phyloP scores from a whole-genome alignment of 1,140 invertebrate species.

The Drosophila chauvacae region DNA sequence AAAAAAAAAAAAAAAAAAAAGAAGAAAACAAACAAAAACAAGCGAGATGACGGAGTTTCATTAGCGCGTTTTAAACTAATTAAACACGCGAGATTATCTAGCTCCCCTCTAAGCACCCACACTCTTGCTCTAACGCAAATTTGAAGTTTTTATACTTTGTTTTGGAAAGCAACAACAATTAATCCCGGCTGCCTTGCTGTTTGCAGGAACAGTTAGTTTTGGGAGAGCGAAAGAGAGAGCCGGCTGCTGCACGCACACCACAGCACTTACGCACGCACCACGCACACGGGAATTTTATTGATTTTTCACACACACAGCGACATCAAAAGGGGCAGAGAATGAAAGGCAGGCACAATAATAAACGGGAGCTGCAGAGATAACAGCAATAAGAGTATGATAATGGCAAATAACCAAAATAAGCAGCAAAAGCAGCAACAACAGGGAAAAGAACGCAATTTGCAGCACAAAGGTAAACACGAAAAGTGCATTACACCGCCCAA shows the following conservation, averaged over 20 bases:
- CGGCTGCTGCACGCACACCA: slow-evolving; percentile 66
- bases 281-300: slow-evolving; percentile 58
- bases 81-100: slow-evolving; percentile 40
- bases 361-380: slow-evolving; percentile 41
- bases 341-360: slow-evolving; percentile 22
- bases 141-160: neutral
- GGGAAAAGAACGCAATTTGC: neutral
- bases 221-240: slow-evolving; percentile 29
- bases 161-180: slow-evolving; percentile 13
- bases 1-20: neutral
- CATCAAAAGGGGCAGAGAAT: neutral
- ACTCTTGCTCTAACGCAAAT: neutral
- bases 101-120: neutral
- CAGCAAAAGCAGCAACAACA: slow-evolving; percentile 6
- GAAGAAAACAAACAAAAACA: neutral
- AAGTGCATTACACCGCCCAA: slow-evolving; percentile 21
- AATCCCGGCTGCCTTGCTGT: neutral
- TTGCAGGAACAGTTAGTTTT: slow-evolving; percentile 9
- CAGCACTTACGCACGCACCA: slow-evolving; percentile 12
- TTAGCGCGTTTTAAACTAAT: slow-evolving; percentile 48
- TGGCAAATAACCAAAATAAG: slow-evolving; percentile 37
- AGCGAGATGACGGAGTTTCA: slow-evolving; percentile 21
- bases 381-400: slow-evolving; percentile 15
- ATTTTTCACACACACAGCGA: slow-evolving; percentile 66
- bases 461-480: slow-evolving; percentile 19